Base-by-base conservation (phyloP, 2,888 invertebrate genomes). In the Sympetrum striolatum region DNA sequence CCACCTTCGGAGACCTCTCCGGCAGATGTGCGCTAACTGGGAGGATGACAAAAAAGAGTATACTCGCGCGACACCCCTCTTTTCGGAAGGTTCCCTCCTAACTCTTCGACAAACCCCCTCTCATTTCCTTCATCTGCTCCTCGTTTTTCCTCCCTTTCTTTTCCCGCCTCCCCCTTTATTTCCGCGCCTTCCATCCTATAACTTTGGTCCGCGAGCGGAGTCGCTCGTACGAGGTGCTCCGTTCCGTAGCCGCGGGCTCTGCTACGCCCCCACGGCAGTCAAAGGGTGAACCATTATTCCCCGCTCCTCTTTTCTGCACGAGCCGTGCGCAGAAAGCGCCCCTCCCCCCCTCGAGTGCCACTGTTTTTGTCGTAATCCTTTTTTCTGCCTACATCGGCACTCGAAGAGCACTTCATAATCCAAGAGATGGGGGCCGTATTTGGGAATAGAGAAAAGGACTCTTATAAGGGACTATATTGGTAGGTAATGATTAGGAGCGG, bases 261-360 rank as follows among this genome's bases (percentile, higher is more conserved):
- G n/a, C 39, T 86, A 37, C 86, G 64, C 64, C 86, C 86, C 86
- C 60, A 35, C 86, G 86, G 86, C 86, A 60, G 60, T 86, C 86
- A 86, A 86, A 86, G 86, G 86, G 86, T 86, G 86, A 60, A 60
- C 60, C 86, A 86, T 86, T 86, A 86, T 86, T 86, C 86, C 86
- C 86, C 86, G 25, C 53, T 82, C 31, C n/a, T 15, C 58, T 58
- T 18, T 44, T 39, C 81, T 39, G 48, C 81, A 81, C 81, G 39
- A 81, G 39, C 81, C 81, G 81, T 81, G 81, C 81, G 44, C 81
- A 80, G 80, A 80, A 35, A 39, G 18, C 80, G 39, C 15, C 44
- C 37, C 44, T 22, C 44, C 10, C 22, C 81, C 48, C 81, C 1
- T 31, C 73, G 73, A 73, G 8, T 81, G 25, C 44, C 81, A 3